These are phyloP conservation scores for Hippocampus mohnikei DNA, from an alignment of 2,113 vertebrate species.

Conservation along the genomic window DNA sequence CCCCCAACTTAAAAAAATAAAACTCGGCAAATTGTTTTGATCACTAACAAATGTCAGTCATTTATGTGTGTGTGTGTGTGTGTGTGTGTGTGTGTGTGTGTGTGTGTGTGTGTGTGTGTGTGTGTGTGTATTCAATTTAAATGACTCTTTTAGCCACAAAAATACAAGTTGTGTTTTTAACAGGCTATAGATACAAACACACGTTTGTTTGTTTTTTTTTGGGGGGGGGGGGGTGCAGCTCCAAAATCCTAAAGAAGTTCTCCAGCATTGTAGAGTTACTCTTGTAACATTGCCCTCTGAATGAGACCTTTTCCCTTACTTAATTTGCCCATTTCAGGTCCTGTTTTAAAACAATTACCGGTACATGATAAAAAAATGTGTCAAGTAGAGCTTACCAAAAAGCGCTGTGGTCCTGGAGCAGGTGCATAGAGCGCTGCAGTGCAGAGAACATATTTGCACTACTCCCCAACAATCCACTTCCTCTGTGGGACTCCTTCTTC, in stretches of 20 bases:
- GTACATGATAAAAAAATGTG: slow-evolving; percentile 1
- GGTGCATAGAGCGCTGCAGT: slow-evolving; percentile 58
- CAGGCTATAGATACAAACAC: too few relatives aligned
- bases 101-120: too few relatives aligned
- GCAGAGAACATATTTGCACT: slow-evolving; percentile 58
- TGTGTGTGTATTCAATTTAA: too few relatives aligned
- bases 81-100: too few relatives aligned
- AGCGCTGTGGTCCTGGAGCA: slow-evolving; percentile 50
- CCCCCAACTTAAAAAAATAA: too few relatives aligned
- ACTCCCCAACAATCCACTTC: slow-evolving; percentile 39
- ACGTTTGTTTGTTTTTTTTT: too few relatives aligned
- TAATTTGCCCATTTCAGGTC: neutral
- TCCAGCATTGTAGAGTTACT: neutral
- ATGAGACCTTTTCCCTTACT: neutral
- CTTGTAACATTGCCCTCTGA: neutral
- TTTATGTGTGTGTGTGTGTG: too few relatives aligned
- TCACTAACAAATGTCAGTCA: too few relatives aligned
- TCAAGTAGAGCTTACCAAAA: slow-evolving; percentile 52
- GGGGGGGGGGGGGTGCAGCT: neutral
- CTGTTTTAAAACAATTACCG: slow-evolving; percentile 5
- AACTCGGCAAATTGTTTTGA: too few relatives aligned
- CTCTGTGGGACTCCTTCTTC: slow-evolving; percentile 38
- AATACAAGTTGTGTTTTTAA: too few relatives aligned
- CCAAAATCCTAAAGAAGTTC: neutral
- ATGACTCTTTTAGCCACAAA: too few relatives aligned